phyloP scores from a whole-genome alignment of 2,888 invertebrate species.

The Odontocolon sp. region DNA sequence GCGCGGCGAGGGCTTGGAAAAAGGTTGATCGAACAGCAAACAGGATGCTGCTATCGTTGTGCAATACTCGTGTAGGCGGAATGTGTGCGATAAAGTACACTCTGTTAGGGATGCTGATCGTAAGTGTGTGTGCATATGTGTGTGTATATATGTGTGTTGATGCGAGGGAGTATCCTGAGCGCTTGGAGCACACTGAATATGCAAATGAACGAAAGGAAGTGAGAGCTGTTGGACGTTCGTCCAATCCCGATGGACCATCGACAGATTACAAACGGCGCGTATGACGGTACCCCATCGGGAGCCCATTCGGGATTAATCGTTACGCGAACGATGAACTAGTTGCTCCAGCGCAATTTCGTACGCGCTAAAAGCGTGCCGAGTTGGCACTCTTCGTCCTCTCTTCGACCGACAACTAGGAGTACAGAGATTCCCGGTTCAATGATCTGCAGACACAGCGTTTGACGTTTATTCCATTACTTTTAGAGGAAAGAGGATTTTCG shows the following conservation, averaged over 20 bases:
- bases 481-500: too few species aligned
- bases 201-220: slow-evolving; percentile 43
- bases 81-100: too few species aligned
- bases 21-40: slow-evolving; percentile 6
- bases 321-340: neutral
- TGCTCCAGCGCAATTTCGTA: neutral
- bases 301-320: slow-evolving; percentile 52
- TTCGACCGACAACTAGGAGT: too few species aligned
- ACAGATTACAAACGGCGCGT: slow-evolving; percentile 47
- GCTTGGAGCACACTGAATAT: slow-evolving; percentile 25
- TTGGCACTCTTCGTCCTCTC: too few species aligned
- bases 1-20: slow-evolving; percentile 17
- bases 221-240: slow-evolving; percentile 23
- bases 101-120: too few species aligned
- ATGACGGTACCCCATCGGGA: slow-evolving; percentile 20
- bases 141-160: neutral
- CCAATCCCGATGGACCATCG: slow-evolving; percentile 33
- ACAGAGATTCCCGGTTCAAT: too few species aligned
- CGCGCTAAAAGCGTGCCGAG: too few species aligned
- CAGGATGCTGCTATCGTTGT: neutral
- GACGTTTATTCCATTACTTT: too few species aligned
- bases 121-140: neutral
- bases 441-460: too few species aligned
- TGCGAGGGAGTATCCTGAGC: neutral
- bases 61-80: too few species aligned